Conservation (phyloP, 2,888 invertebrate genomes). For the Drosophila acutilabella region DNA sequence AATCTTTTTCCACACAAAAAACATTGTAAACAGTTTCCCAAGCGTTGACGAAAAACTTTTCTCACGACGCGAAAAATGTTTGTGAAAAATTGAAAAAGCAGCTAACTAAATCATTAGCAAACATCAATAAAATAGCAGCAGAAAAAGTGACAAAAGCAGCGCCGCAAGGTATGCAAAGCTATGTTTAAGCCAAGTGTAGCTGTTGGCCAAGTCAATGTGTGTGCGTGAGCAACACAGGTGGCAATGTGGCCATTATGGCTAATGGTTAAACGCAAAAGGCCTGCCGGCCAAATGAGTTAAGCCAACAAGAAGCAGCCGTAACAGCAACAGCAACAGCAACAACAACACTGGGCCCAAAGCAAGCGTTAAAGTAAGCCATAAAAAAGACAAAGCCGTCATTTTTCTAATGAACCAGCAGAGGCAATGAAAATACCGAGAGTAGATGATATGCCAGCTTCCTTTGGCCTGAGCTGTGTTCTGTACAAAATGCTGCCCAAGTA, state of each 20-base stretch:
- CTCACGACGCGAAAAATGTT: conserved; percentile 55
- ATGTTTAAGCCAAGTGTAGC: conserved; percentile 6
- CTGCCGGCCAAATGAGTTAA: conserved; percentile 75
- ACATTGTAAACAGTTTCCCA: conserved; percentile 59
- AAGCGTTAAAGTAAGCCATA: conserved; percentile 80
- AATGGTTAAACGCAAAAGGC: conserved; percentile 67
- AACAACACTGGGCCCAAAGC: conserved; percentile 42
- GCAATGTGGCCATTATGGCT: conserved; percentile 80
- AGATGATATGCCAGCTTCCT: conserved; percentile 22
- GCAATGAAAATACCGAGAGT: conserved; percentile 6
- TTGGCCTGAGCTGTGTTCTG: conserved; percentile 8
- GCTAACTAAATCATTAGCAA: conserved; percentile 54
- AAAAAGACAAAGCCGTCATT: conserved; percentile 81
- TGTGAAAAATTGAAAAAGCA: conserved; percentile 58
- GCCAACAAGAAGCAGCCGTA: conserved; percentile 68
- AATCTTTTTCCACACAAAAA: conserved; percentile 19
- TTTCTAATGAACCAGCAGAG: conserved; percentile 73
- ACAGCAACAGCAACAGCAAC: conserved; percentile 42
- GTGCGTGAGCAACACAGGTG: conserved; percentile 75
- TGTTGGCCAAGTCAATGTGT: conserved; percentile 9
- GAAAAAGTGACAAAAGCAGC: conserved; percentile 39
- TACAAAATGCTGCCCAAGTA: conserved; percentile 55
- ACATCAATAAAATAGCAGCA: conserved; percentile 46
- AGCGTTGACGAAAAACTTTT: conserved; percentile 45
- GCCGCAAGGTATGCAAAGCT: conserved; percentile 69